Percentiles rank a stretch among this genome's conserved stretches.
These are phyloP conservation scores for Halichoeres trimaculatus DNA, from an alignment of 2,113 vertebrate genomes.

Conservation along the genomic window DNA sequence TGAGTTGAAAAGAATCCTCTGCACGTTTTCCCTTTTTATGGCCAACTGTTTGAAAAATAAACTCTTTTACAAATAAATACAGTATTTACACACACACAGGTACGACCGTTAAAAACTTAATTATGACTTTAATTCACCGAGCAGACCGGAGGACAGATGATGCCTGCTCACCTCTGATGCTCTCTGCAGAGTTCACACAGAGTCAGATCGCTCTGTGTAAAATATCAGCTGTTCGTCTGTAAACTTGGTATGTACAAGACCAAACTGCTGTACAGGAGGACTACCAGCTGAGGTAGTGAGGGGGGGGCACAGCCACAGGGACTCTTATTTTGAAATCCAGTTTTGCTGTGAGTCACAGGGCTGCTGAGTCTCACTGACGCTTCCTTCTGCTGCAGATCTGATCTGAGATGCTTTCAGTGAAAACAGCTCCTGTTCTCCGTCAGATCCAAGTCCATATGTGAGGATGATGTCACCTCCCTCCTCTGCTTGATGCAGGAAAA, in stretches of 20 bases:
- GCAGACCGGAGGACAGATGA: neutral
- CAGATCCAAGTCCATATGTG: too few species aligned
- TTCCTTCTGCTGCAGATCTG: neutral
- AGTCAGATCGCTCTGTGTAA: slow-evolving; percentile 25
- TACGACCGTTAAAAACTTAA: slow-evolving; percentile 29
- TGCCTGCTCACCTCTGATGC: neutral
- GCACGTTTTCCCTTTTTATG: slow-evolving; percentile 19
- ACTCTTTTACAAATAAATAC: slow-evolving; percentile 66
- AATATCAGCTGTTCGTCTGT: slow-evolving; percentile 35
- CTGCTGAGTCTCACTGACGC: neutral
- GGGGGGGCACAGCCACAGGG: neutral
- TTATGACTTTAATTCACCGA: slow-evolving; percentile 21
- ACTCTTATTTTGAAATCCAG: slow-evolving; percentile 4
- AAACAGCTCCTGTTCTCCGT: too few species aligned
- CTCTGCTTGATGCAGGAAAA: slow-evolving; percentile 6
- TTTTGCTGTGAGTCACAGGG: slow-evolving; percentile 14
- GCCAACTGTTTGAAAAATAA: slow-evolving; percentile 61
- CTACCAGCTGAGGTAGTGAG: slow-evolving; percentile 53
- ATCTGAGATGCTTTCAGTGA: too few species aligned
- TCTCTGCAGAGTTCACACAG: neutral
- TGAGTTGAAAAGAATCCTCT: slow-evolving; percentile 3
- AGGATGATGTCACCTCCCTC: neutral
- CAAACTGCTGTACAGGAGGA: slow-evolving; percentile 33
- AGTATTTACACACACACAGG: slow-evolving; percentile 50
- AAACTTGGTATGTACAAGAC: slow-evolving; percentile 39